These are phyloP conservation scores for Epiblema foenella DNA, from an alignment of 2,888 invertebrate genomes.

Conservation along the genomic window DNA sequence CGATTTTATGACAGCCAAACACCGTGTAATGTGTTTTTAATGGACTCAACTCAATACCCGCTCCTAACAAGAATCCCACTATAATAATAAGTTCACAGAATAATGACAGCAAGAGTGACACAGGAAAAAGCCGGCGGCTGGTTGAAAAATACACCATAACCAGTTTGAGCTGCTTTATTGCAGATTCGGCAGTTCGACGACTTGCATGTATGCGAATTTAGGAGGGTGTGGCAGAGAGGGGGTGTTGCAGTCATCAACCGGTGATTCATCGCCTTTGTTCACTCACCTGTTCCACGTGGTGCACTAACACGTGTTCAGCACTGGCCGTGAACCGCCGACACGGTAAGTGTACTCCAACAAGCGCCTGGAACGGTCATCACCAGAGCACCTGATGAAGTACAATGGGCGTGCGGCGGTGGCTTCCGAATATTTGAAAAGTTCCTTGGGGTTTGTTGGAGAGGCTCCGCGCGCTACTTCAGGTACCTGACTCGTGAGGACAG, in stretches of 20 bases:
- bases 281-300: constrained; percentile 44
- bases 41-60: constrained; percentile 29
- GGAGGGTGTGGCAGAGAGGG: constrained; percentile 71
- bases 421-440: constrained; percentile 48
- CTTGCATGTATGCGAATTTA: constrained; percentile 71
- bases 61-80: constrained; percentile 34
- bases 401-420: constrained; percentile 96
- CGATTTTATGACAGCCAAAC: constrained; percentile 33
- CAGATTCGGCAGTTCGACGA: constrained; percentile 80
- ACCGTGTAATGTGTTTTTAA: constrained; percentile 36
- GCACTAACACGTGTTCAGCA: constrained; percentile 42
- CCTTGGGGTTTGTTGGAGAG: constrained; percentile 68
- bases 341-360: constrained; percentile 99
- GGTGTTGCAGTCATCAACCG: constrained; percentile 68
- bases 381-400: constrained; percentile 99
- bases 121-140: constrained; percentile 68
- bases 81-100: constrained; percentile 23
- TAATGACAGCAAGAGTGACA: constrained; percentile 55
- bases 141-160: constrained; percentile 77
- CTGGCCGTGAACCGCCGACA: constrained; percentile 86
- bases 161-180: constrained; percentile 80
- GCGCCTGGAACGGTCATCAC: constrained; percentile 96
- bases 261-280: constrained; percentile 70
- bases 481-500: constrained; percentile 96
- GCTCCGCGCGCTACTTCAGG: constrained; percentile 99